Conservation (phyloP, 2,797 vertebrate genomes). For the Aldrovandia affinis region DNA sequence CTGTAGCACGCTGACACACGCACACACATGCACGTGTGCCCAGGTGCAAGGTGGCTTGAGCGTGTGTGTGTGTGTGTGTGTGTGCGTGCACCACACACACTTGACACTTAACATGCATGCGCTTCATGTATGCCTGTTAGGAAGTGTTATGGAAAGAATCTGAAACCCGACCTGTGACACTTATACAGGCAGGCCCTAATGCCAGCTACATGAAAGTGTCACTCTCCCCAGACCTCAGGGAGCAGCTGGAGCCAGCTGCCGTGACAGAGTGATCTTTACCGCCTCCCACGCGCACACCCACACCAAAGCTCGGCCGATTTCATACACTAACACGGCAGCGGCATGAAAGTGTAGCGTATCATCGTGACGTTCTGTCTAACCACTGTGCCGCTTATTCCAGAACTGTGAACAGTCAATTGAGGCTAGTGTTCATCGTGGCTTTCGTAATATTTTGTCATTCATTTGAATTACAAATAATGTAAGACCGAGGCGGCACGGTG, state of each 20-base stretch:
- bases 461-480: too few species aligned
- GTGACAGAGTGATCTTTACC: neutral
- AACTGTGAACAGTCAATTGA: neutral
- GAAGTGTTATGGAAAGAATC: neutral
- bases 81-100: neutral
- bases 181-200: neutral
- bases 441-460: neutral
- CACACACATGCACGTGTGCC: neutral
- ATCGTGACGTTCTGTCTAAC: neutral
- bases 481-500: too few species aligned
- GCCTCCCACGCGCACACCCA: neutral
- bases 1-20: neutral
- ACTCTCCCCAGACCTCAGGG: neutral
- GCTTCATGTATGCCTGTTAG: neutral
- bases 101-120: conserved; percentile 11
- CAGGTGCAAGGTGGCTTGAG: too few species aligned
- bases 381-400: neutral
- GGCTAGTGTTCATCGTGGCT: neutral
- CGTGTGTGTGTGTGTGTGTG: too few species aligned
- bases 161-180: neutral
- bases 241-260: neutral
- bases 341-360: neutral
- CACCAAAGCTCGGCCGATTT: neutral
- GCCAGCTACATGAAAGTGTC: conserved; percentile 13
- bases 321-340: neutral